Evolutionary conservation across 1,140 invertebrate genomes (phyloP).

Genomic region (Glossosoma conforme): DNA sequence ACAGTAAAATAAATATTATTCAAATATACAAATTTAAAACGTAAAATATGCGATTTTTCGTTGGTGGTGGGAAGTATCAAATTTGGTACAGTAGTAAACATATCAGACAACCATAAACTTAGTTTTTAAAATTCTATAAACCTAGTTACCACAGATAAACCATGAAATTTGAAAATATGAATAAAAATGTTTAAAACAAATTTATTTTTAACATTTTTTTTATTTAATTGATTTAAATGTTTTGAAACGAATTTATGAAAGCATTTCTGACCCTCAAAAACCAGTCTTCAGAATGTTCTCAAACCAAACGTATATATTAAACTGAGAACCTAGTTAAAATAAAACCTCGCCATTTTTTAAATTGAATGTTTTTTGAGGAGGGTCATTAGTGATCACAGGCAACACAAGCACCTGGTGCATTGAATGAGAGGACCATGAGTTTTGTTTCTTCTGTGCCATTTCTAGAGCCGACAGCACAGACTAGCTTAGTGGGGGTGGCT

Average conservation of each 20-base stretch:
- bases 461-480: slow-evolving; percentile 95
- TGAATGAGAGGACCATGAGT: slow-evolving; percentile 94
- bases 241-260: slow-evolving; percentile 4
- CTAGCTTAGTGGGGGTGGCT: slow-evolving; percentile 93
- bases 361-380: background rate
- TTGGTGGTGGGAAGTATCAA: too few relatives aligned
- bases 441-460: slow-evolving; percentile 99
- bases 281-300: too few relatives aligned
- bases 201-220: background rate
- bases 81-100: too few relatives aligned
- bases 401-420: slow-evolving; percentile 67
- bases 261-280: background rate
- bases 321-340: background rate
- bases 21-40: too few relatives aligned
- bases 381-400: slow-evolving; percentile 47
- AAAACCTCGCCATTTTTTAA: slow-evolving; percentile 5
- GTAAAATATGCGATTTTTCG: too few relatives aligned
- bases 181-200: too few relatives aligned
- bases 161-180: too few relatives aligned
- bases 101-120: too few relatives aligned
- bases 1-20: too few relatives aligned
- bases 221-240: background rate
- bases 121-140: too few relatives aligned
- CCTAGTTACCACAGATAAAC: too few relatives aligned
- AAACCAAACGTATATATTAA: background rate